phyloP scores from a whole-genome alignment of 2,113 vertebrate species.

The zebrafish (Danio rerio) region DNA sequence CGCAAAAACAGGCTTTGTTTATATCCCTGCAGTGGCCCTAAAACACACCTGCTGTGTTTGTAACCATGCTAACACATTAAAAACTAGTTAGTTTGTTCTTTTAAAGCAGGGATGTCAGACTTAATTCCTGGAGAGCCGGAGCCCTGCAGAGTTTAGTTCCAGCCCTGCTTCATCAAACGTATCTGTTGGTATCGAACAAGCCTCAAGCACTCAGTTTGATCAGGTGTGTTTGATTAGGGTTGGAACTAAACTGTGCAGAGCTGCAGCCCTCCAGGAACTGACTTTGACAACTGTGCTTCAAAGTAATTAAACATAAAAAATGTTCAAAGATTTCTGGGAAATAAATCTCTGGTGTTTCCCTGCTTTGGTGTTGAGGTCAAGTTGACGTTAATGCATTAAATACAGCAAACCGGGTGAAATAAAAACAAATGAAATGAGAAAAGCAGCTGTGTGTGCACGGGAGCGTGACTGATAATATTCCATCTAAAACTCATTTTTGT shows the following conservation, averaged over 20 bases:
- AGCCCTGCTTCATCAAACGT: no score
- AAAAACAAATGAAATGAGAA: neutral
- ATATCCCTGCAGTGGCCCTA: neutral
- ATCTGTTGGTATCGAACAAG: no score
- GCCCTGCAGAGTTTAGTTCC: no score
- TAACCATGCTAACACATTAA: neutral
- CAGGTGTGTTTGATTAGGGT: no score
- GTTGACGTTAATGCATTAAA: constrained; percentile 1
- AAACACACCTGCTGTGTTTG: neutral
- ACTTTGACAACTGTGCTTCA: neutral
- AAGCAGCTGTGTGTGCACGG: neutral
- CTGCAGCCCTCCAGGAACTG: no score
- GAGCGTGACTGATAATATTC: neutral
- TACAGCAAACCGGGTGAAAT: neutral
- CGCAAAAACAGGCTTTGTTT: neutral
- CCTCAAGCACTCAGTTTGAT: no score
- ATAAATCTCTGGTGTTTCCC: constrained; percentile 21
- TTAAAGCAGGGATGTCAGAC: neutral
- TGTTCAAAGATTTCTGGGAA: constrained; percentile 25
- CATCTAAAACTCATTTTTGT: neutral
- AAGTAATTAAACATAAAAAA: neutral
- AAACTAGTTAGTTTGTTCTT: neutral
- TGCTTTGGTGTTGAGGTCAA: constrained; percentile 14
- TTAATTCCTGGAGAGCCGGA: no score
- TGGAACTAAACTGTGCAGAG: no score